Percentiles rank a stretch among this genome's conserved stretches.
Conservation (phyloP, 2,888 invertebrate species). For the Strigamia transsilvanica region DNA sequence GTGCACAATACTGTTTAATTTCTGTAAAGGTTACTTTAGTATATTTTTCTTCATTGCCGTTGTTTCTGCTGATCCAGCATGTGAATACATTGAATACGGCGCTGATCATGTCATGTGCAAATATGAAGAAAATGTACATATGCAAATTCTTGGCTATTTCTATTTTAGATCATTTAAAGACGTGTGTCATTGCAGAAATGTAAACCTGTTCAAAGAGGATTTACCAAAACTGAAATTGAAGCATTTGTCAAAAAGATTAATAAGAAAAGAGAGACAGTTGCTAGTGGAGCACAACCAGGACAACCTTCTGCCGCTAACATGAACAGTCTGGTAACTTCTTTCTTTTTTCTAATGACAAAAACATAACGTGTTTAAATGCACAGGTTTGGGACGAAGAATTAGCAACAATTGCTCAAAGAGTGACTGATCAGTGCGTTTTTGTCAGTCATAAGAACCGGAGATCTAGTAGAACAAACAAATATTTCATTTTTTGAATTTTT, state of each 20-base stretch:
- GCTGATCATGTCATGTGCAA: neutral
- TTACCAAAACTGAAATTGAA: too few relatives aligned
- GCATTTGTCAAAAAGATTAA: neutral
- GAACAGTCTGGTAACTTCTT: neutral
- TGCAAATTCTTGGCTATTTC: too few relatives aligned
- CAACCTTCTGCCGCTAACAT: conserved; percentile 15
- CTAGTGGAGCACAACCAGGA: neutral
- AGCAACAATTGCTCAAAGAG: neutral
- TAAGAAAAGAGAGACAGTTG: neutral
- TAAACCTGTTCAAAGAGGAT: too few relatives aligned
- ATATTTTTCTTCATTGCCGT: too few relatives aligned
- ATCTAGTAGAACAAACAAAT: neutral
- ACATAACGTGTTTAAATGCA: too few relatives aligned
- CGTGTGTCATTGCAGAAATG: too few relatives aligned
- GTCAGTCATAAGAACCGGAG: neutral
- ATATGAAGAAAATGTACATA: neutral
- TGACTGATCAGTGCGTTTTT: conserved; percentile 11
- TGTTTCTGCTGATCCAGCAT: neutral
- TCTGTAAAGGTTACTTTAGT: too few relatives aligned
- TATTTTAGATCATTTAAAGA: too few relatives aligned
- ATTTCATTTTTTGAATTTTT: too few relatives aligned
- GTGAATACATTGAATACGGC: neutral
- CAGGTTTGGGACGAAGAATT: conserved; percentile 34
- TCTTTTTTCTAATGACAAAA: neutral
- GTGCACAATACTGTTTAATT: too few relatives aligned